phyloP scores from a whole-genome alignment of 2,888 invertebrate genomes.

The Branchellion lobata region DNA sequence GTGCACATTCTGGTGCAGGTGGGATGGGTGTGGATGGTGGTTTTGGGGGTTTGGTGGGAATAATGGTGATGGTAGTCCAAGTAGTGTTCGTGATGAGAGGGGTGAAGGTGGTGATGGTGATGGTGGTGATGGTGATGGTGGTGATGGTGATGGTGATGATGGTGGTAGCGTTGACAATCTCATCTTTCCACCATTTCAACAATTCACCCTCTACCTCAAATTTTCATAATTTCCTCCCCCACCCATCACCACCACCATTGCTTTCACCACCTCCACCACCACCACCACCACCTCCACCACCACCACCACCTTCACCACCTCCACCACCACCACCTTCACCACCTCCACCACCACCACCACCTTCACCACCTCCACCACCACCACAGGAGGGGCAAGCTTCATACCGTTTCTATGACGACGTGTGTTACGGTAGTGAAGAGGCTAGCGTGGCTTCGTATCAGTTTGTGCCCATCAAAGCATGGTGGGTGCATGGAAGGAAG shows the following conservation, averaged over 20 bases:
- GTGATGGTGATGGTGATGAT: not conserved
- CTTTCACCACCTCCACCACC: too few species aligned
- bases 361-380: too few species aligned
- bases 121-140: not conserved
- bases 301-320: too few species aligned
- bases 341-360: too few species aligned
- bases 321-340: too few species aligned
- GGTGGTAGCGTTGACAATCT: too few species aligned
- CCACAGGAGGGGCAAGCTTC: conserved; percentile 12
- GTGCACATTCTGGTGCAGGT: conserved; percentile 57
- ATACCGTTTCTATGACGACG: conserved; percentile 12
- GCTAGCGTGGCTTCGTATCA: not conserved
- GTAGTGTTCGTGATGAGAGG: not conserved
- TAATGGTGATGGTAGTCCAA: too few species aligned
- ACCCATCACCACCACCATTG: too few species aligned
- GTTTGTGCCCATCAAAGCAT: conserved; percentile 18
- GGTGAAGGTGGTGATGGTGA: not conserved
- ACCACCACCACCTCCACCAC: too few species aligned
- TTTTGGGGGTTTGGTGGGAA: not conserved
- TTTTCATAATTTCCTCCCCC: too few species aligned
- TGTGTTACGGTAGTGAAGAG: conserved; percentile 6
- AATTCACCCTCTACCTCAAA: too few species aligned
- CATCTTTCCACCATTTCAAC: too few species aligned
- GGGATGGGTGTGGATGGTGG: conserved; percentile 51
- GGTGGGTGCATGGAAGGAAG: not conserved